Percentiles rank a stretch among this genome's conserved stretches.
Conservation (phyloP, 2,797 vertebrate species). For the Huso huso region DNA sequence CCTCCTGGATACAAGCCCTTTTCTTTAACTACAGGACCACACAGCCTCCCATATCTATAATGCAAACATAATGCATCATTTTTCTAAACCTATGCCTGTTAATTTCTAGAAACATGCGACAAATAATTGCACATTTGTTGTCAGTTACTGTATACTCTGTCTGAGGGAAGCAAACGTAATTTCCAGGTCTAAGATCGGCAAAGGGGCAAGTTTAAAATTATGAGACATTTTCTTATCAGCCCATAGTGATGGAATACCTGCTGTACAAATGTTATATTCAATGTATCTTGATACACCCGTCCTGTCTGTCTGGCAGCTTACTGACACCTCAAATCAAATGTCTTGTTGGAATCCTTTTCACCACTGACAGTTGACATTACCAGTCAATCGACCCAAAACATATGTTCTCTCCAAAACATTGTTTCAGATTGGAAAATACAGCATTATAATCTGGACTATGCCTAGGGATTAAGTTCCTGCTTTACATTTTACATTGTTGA, state of each 20-base stretch:
- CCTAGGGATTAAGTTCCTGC: no score
- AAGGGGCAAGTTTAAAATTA: slow-evolving; percentile 9
- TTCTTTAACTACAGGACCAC: no score
- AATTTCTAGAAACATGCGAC: no score
- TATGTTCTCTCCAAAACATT: not conserved
- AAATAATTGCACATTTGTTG: no score
- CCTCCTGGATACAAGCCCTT: no score
- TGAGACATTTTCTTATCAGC: slow-evolving; percentile 3
- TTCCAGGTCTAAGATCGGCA: slow-evolving; percentile 9
- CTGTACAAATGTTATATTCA: not conserved
- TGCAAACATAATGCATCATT: no score
- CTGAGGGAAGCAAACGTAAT: slow-evolving; percentile 4
- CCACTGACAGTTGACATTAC: slow-evolving; percentile 12
- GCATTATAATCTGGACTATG: not conserved
- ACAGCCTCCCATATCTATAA: no score
- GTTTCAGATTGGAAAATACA: not conserved
- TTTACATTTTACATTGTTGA: no score
- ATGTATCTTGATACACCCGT: slow-evolving; percentile 16
- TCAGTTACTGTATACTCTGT: not conserved
- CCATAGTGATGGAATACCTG: not conserved
- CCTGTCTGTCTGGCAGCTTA: slow-evolving; percentile 10
- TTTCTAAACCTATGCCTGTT: no score
- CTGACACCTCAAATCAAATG: slow-evolving; percentile 7
- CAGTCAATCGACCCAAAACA: slow-evolving; percentile 8
- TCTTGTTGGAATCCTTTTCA: slow-evolving; percentile 19